Percentiles rank a stretch among this genome's conserved stretches.
Conservation (phyloP, 2,797 vertebrate species). For the Halcyon badia region DNA sequence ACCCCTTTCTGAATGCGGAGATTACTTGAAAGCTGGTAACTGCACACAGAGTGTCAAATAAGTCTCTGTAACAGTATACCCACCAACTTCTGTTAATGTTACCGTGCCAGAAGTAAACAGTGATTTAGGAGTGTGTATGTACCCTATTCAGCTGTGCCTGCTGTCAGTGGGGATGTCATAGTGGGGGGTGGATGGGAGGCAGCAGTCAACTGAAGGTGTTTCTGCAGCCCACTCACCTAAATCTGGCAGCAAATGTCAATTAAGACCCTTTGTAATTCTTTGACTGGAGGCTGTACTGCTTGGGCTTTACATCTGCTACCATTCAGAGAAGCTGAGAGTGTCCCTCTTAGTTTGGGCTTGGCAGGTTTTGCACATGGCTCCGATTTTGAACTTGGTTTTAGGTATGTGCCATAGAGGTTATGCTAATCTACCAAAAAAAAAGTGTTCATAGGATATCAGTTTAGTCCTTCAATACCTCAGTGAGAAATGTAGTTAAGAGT, state of each 20-base stretch:
- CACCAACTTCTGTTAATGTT: neutral
- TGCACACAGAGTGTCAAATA: neutral
- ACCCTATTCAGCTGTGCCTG: neutral
- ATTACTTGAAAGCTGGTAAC: neutral
- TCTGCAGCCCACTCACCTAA: neutral
- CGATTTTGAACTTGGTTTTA: slow-evolving; percentile 16
- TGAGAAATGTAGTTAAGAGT: neutral
- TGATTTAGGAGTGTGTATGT: neutral
- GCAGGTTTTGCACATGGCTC: neutral
- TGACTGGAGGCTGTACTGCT: neutral
- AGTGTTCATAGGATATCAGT: neutral
- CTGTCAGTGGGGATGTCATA: neutral
- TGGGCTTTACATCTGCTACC: slow-evolving; percentile 36
- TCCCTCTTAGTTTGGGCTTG: neutral
- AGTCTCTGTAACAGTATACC: neutral
- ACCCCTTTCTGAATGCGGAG: neutral
- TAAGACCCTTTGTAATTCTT: slow-evolving; percentile 14
- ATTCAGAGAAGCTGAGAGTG: neutral
- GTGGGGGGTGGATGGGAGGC: neutral
- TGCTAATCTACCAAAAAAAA: neutral
- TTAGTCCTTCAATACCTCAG: neutral
- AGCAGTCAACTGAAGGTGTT: slow-evolving; percentile 1
- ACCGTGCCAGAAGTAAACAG: neutral
- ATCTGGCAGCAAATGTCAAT: slow-evolving; percentile 20
- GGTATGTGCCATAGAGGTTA: neutral